phyloP scores from a whole-genome alignment of 2,797 vertebrate species.

The Anguilla anguilla region DNA sequence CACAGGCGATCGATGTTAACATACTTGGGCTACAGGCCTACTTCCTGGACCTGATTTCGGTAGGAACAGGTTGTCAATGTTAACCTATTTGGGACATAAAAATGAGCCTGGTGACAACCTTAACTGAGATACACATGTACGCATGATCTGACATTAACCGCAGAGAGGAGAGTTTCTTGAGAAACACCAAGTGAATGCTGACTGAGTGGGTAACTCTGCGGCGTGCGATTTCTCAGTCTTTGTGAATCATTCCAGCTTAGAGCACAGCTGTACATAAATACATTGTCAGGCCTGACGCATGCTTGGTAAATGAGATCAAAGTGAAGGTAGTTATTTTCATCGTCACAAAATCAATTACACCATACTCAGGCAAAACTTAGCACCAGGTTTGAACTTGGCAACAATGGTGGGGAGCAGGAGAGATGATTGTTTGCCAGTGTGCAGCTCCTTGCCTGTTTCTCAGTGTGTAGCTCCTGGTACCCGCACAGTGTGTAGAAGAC shows the following conservation, averaged over 20 bases:
- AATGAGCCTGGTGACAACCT: neutral
- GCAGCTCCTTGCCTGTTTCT: neutral
- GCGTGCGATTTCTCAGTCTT: neutral
- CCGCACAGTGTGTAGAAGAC: neutral
- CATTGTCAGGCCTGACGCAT: neutral
- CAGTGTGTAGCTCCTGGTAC: neutral
- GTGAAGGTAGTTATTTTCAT: neutral
- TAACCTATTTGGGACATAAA: neutral
- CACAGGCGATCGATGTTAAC: neutral
- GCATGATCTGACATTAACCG: neutral
- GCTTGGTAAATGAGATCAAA: neutral
- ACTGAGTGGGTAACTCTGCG: neutral
- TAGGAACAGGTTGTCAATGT: neutral
- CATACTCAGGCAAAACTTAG: neutral
- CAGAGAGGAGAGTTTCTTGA: neutral
- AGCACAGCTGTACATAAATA: neutral
- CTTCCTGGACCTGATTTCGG: neutral
- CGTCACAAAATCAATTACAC: neutral
- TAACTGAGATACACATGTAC: neutral
- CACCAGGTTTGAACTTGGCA: neutral
- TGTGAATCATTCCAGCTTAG: neutral
- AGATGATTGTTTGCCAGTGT: neutral
- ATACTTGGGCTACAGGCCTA: neutral
- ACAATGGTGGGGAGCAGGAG: neutral
- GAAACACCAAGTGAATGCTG: neutral